Percentiles rank a stretch among this genome's conserved stretches.
These are phyloP conservation scores for Propithecus deckenii DNA, from an alignment of 2,797 vertebrate genomes.

Conservation along the genomic window DNA sequence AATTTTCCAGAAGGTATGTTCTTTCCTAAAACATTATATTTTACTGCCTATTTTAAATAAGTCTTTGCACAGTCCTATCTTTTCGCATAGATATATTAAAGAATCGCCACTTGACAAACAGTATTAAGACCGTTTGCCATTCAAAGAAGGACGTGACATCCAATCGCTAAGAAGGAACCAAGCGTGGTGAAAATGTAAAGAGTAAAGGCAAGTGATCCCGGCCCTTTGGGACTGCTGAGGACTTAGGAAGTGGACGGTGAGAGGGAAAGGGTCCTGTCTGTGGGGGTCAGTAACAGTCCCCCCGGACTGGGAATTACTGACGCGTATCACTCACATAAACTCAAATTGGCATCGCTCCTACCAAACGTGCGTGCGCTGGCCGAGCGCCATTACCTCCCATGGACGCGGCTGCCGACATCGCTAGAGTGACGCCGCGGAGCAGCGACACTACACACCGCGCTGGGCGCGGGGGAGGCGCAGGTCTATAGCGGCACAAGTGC, in stretches of 20 bases:
- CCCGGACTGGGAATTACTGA: accelerated
- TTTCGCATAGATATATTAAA: not conserved
- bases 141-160: not conserved
- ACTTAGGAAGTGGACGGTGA: not conserved
- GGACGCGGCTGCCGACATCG: accelerated
- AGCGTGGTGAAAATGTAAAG: accelerated
- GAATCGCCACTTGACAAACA: not conserved
- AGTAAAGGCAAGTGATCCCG: accelerated
- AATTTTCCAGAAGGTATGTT: constrained; percentile 2
- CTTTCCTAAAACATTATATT: not conserved
- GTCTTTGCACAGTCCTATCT: not conserved
- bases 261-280: accelerated
- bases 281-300: accelerated
- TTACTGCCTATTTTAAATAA: not conserved
- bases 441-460: accelerated
- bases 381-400: accelerated
- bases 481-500: accelerated
- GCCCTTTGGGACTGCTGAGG: accelerated
- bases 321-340: accelerated
- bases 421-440: accelerated
- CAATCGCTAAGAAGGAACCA: accelerated
- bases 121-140: not conserved
- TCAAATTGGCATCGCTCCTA: accelerated
- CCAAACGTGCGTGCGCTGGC: accelerated
- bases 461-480: not conserved